A percentile compares a stretch with the other conserved stretches of the same genome.
Evolutionary conservation across 2,113 vertebrate genomes (phyloP).

Genomic region (Bubo bubo): DNA sequence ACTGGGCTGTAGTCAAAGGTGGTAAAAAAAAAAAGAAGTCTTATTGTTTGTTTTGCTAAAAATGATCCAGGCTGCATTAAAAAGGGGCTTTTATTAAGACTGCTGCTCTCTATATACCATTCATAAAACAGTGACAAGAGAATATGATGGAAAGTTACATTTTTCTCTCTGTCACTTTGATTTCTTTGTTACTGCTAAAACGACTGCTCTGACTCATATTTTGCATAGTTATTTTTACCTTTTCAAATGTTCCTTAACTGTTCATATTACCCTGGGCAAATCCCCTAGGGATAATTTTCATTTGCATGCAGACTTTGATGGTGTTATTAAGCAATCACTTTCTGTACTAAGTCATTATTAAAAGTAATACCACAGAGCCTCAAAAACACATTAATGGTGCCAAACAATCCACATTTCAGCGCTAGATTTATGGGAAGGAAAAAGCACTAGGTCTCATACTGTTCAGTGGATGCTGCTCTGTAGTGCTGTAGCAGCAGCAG

Average conservation of each 20-base stretch:
- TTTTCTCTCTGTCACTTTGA: conserved; percentile 71
- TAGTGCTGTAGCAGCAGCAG: not conserved
- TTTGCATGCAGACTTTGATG: conserved; percentile 68
- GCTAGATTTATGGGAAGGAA: conserved; percentile 29
- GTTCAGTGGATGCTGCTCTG: not conserved
- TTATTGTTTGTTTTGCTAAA: conserved; percentile 60
- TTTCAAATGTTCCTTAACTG: conserved; percentile 60
- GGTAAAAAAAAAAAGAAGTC: not conserved
- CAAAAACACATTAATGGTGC: conserved; percentile 59
- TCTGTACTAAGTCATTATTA: conserved; percentile 57
- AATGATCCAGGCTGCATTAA: conserved; percentile 1
- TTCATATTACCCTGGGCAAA: conserved; percentile 56
- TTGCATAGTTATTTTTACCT: conserved; percentile 70
- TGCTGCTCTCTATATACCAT: conserved; percentile 54
- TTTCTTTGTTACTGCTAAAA: conserved; percentile 61
- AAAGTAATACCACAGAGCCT: conserved; percentile 57
- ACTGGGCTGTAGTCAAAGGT: conserved; percentile 32
- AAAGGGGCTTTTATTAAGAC: conserved; percentile 32
- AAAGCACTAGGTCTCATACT: conserved; percentile 27
- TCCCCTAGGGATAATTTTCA: conserved; percentile 55
- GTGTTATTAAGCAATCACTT: conserved; percentile 69
- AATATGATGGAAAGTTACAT: conserved; percentile 59
- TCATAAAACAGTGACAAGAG: conserved; percentile 39
- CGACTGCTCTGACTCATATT: conserved; percentile 67
- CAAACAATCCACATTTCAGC: conserved; percentile 25